Percentiles rank a stretch among this genome's conserved stretches.
Evolutionary conservation across 2,797 vertebrate genomes (phyloP).

Genomic region (Geotrypetes seraphini): DNA sequence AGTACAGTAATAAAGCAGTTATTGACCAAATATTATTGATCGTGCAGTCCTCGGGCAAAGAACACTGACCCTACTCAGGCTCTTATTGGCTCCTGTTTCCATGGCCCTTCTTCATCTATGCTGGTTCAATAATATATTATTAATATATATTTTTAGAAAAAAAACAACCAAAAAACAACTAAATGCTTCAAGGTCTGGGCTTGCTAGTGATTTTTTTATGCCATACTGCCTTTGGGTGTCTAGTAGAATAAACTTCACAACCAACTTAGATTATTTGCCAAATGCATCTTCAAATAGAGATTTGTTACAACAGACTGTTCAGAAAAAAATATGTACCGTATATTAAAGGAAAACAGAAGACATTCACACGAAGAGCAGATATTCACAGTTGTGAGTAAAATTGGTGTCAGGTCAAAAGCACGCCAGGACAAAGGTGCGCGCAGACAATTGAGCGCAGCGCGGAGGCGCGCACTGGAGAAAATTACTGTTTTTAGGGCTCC

Average conservation of each 20-base stretch:
- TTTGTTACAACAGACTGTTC: too few relatives aligned
- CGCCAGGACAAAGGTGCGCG: too few relatives aligned
- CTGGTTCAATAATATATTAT: constrained; percentile 98
- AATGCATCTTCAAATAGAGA: too few relatives aligned
- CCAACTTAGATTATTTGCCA: neutral
- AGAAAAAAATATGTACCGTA: too few relatives aligned
- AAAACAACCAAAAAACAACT: too few relatives aligned
- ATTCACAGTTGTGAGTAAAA: too few relatives aligned
- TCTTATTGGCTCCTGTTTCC: constrained; percentile 84
- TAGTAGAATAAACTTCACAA: constrained; percentile 33
- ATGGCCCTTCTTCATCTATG: constrained; percentile 73
- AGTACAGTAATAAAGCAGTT: constrained; percentile 98
- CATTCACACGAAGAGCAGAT: too few relatives aligned
- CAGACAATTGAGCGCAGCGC: too few relatives aligned
- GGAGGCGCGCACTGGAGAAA: too few relatives aligned
- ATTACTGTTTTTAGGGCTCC: too few relatives aligned
- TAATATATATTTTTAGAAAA: constrained; percentile 95
- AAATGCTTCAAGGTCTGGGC: constrained; percentile 81
- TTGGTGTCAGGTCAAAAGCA: too few relatives aligned
- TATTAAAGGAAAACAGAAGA: too few relatives aligned
- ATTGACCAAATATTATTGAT: constrained; percentile 99
- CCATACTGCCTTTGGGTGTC: constrained; percentile 38
- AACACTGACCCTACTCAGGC: constrained; percentile 86
- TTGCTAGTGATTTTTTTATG: constrained; percentile 56
- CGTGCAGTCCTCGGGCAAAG: constrained; percentile 89